These are phyloP conservation scores for Bombus fervidus DNA, from an alignment of 1,140 invertebrate species.

Conservation along the genomic window DNA sequence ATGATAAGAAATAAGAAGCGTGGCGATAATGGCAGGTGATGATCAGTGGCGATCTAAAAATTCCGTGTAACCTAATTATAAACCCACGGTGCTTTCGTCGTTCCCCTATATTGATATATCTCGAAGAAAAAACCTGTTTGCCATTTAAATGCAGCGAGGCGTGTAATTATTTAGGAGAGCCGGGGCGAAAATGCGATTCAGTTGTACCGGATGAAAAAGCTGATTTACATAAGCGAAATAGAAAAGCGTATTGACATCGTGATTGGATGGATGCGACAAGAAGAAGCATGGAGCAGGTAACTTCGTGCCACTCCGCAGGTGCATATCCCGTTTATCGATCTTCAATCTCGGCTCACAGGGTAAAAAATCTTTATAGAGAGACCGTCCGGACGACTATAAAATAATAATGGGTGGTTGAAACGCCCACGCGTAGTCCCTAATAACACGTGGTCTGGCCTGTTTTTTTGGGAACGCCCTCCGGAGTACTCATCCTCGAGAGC, in stretches of 20 bases:
- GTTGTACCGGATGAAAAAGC: neutral
- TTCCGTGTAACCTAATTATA: constrained; percentile 15
- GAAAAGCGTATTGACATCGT: constrained; percentile 13
- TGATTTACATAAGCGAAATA: constrained; percentile 41
- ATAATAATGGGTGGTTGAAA: constrained; percentile 58
- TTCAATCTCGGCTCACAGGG: constrained; percentile 21
- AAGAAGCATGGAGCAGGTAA: neutral
- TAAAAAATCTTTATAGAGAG: constrained; percentile 1
- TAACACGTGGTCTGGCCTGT: constrained; percentile 46
- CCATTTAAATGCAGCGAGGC: neutral
- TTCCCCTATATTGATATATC: neutral
- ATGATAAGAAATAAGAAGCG: neutral
- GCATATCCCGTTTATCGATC: constrained; percentile 56
- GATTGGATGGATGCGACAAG: neutral
- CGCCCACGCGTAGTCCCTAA: constrained; percentile 50
- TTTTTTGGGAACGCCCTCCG: constrained; percentile 55
- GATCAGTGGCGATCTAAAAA: constrained; percentile 24
- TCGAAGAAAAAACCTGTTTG: neutral
- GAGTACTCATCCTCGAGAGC: constrained; percentile 1
- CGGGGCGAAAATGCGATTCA: neutral
- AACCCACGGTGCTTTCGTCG: constrained; percentile 31
- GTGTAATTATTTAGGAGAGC: constrained; percentile 43
- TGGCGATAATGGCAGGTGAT: neutral
- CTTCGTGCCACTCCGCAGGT: constrained; percentile 23
- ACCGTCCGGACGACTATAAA: constrained; percentile 48